Conservation (phyloP, 2,888 invertebrate species). For the Syritta pipiens region DNA sequence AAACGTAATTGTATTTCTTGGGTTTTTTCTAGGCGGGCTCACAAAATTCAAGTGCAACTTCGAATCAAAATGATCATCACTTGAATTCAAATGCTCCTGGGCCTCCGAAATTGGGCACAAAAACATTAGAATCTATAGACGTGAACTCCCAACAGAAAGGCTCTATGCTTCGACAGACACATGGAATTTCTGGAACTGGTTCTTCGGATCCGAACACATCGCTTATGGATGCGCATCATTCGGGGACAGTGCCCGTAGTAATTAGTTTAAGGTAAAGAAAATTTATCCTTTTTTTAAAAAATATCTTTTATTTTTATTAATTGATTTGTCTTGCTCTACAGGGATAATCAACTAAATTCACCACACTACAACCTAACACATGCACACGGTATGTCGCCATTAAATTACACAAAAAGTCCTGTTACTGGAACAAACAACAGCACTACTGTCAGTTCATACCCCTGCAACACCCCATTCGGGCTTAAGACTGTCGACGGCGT, state of each 20-base stretch:
- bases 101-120: slow-evolving; percentile 80
- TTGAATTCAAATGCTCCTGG: slow-evolving; percentile 79
- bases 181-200: slow-evolving; percentile 65
- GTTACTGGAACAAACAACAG: slow-evolving; percentile 71
- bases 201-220: slow-evolving; percentile 73
- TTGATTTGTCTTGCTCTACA: slow-evolving; percentile 48
- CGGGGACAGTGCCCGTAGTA: slow-evolving; percentile 73
- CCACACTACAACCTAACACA: slow-evolving; percentile 78
- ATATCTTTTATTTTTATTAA: background rate
- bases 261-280: slow-evolving; percentile 75
- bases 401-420: slow-evolving; percentile 78
- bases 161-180: slow-evolving; percentile 70
- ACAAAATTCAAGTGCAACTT: slow-evolving; percentile 71
- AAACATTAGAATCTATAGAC: slow-evolving; percentile 80
- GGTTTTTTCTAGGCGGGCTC: slow-evolving; percentile 71
- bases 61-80: slow-evolving; percentile 77
- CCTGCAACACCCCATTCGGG: slow-evolving; percentile 77
- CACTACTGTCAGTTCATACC: slow-evolving; percentile 72
- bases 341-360: slow-evolving; percentile 78
- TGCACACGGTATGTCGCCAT: slow-evolving; percentile 77
- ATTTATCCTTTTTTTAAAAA: background rate
- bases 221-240: slow-evolving; percentile 73
- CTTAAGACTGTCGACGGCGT: slow-evolving; percentile 77
- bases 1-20: background rate
- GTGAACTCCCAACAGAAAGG: slow-evolving; percentile 80